Percentiles rank a stretch among this genome's conserved stretches.
These are phyloP conservation scores for Halocynthia aurantium DNA, from an alignment of 23 tunicate species.

Conservation along the genomic window DNA sequence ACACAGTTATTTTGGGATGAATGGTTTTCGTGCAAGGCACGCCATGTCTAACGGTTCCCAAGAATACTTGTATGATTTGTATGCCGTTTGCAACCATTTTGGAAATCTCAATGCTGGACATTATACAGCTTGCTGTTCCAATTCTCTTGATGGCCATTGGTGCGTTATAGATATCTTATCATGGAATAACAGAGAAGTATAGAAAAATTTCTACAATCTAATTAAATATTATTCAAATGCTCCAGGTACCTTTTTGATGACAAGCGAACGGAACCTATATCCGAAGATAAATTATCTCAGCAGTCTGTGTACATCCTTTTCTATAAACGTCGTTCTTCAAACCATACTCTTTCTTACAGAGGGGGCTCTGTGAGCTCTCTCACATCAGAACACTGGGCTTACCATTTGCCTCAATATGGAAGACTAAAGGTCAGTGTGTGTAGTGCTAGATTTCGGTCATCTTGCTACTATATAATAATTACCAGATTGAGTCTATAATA, in stretches of 20 bases:
- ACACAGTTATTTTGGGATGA: background rate
- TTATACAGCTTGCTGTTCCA: constrained; percentile 81
- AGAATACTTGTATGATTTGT: constrained; percentile 66
- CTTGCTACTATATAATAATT: too few species aligned
- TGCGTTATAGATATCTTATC: background rate
- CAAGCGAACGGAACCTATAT: constrained; percentile 45
- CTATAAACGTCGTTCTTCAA: constrained; percentile 57
- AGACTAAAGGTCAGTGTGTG: background rate
- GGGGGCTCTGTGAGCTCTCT: constrained; percentile 64
- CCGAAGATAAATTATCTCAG: constrained; percentile 44
- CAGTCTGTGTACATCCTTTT: constrained; percentile 80
- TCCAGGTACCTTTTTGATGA: constrained; percentile 73
- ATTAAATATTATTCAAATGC: background rate
- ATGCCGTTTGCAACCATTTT: constrained; percentile 85
- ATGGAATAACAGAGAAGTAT: too few species aligned
- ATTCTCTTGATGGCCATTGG: constrained; percentile 85
- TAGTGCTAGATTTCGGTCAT: too few species aligned
- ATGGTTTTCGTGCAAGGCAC: background rate
- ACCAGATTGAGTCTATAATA: too few species aligned
- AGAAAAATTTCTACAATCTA: too few species aligned
- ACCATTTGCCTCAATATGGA: constrained; percentile 38
- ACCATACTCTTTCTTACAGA: constrained; percentile 46
- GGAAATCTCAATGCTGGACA: constrained; percentile 88
- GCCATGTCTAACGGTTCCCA: background rate
- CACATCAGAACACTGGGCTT: constrained; percentile 83